These are phyloP conservation scores for Hyposmocoma kahamanoa DNA, from an alignment of 1,140 invertebrate species.

Conservation along the genomic window DNA sequence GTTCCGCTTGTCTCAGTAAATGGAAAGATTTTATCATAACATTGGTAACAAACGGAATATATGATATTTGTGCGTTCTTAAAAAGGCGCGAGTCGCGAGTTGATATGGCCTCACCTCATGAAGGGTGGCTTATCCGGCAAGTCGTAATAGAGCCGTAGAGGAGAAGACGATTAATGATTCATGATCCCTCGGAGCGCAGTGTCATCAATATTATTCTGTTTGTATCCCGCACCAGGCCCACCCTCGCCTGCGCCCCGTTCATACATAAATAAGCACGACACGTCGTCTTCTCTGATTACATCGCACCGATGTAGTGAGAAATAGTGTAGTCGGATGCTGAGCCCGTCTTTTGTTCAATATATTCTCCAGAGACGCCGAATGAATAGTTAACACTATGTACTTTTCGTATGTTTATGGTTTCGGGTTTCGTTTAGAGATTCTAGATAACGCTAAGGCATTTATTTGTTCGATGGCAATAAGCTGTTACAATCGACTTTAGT, in stretches of 20 bases:
- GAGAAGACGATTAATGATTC: constrained; percentile 71
- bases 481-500: constrained; percentile 58
- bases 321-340: constrained; percentile 69
- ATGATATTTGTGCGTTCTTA: background rate
- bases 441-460: constrained; percentile 62
- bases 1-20: background rate
- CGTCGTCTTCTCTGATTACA: constrained; percentile 73
- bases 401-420: constrained; percentile 68
- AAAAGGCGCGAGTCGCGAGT: background rate
- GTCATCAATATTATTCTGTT: constrained; percentile 74
- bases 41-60: constrained; percentile 1
- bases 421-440: constrained; percentile 67
- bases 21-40: background rate
- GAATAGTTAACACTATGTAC: constrained; percentile 68
- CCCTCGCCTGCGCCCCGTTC: constrained; percentile 64
- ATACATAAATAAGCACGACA: constrained; percentile 73
- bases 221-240: constrained; percentile 63
- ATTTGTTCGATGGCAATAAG: constrained; percentile 66
- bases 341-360: constrained; percentile 69
- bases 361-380: constrained; percentile 61
- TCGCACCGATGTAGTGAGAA: constrained; percentile 71
- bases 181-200: constrained; percentile 67
- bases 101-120: constrained; percentile 39
- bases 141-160: constrained; percentile 68
- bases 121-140: constrained; percentile 64